Percentiles rank a stretch among this genome's conserved stretches.
Conservation (phyloP, 1,140 invertebrate genomes). For the Manduca sexta region DNA sequence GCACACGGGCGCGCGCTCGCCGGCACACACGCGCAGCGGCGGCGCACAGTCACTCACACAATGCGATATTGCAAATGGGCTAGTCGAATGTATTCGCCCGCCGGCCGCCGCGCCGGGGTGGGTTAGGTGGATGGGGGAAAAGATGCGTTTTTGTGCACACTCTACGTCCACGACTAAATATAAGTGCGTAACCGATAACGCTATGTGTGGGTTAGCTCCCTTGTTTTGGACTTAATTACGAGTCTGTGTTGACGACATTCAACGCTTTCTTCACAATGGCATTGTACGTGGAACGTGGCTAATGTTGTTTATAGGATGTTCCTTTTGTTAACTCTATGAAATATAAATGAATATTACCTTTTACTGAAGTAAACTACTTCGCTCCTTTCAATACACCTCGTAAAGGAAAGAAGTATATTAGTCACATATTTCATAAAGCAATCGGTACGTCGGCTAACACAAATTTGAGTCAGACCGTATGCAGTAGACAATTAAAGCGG, state of each 20-base stretch:
- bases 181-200: conserved; percentile 65
- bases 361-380: too few species aligned
- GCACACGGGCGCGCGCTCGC: too few species aligned
- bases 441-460: too few species aligned
- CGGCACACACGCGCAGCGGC: conserved; percentile 19
- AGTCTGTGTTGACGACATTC: conserved; percentile 11
- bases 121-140: conserved; percentile 31
- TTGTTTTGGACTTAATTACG: conserved; percentile 24
- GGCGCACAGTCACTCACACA: conserved; percentile 58
- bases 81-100: conserved; percentile 70
- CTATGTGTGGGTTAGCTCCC: conserved; percentile 21
- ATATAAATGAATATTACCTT: too few species aligned
- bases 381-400: too few species aligned
- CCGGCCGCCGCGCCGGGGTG: conserved; percentile 48
- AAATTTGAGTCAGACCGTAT: too few species aligned
- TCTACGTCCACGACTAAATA: conserved; percentile 62
- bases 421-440: too few species aligned
- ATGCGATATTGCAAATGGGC: conserved; percentile 69
- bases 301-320: neutral
- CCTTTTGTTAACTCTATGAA: neutral
- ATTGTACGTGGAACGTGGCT: conserved; percentile 4
- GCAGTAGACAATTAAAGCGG: too few species aligned
- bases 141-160: conserved; percentile 71
- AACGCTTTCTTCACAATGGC: conserved; percentile 16
- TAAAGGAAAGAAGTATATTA: too few species aligned